These are phyloP conservation scores for Cyanistes caeruleus DNA, from an alignment of 2,113 vertebrate genomes.

Conservation along the genomic window DNA sequence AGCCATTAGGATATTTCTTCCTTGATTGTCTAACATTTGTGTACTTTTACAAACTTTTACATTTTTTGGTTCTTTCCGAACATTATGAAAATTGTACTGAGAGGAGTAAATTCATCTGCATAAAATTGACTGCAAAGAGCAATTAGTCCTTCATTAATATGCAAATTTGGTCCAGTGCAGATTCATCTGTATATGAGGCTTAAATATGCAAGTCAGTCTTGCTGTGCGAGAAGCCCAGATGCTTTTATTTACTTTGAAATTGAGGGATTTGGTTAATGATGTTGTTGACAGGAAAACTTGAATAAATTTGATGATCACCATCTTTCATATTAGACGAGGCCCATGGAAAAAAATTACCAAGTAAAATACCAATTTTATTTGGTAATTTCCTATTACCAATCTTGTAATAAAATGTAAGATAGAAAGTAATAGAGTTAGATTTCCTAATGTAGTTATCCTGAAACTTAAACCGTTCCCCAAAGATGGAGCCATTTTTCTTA, in stretches of 20 bases:
- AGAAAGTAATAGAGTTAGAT: slow-evolving; percentile 65
- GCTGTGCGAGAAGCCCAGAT: slow-evolving; percentile 72
- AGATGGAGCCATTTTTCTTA: slow-evolving; percentile 60
- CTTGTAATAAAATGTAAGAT: slow-evolving; percentile 67
- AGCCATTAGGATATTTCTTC: slow-evolving; percentile 62
- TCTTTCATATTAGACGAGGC: slow-evolving; percentile 72
- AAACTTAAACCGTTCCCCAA: slow-evolving; percentile 58
- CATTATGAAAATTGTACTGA: slow-evolving; percentile 73
- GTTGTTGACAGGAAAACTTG: slow-evolving; percentile 76
- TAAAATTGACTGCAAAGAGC: slow-evolving; percentile 77
- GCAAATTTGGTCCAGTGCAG: slow-evolving; percentile 76
- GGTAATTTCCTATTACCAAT: slow-evolving; percentile 68
- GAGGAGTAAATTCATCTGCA: slow-evolving; percentile 76
- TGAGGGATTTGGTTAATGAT: slow-evolving; percentile 76
- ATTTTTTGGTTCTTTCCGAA: slow-evolving; percentile 63
- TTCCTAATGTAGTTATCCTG: slow-evolving; percentile 56
- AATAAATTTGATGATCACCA: slow-evolving; percentile 75
- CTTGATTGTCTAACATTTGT: slow-evolving; percentile 53
- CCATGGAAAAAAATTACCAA: slow-evolving; percentile 51
- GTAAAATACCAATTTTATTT: slow-evolving; percentile 66
- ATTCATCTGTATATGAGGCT: slow-evolving; percentile 71
- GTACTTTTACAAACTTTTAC: slow-evolving; percentile 55
- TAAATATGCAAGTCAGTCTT: slow-evolving; percentile 74
- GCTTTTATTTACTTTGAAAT: slow-evolving; percentile 81
- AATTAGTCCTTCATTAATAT: slow-evolving; percentile 82